Base-by-base conservation (phyloP, 2,888 invertebrate species). In the Cheiracanthium punctorium region DNA sequence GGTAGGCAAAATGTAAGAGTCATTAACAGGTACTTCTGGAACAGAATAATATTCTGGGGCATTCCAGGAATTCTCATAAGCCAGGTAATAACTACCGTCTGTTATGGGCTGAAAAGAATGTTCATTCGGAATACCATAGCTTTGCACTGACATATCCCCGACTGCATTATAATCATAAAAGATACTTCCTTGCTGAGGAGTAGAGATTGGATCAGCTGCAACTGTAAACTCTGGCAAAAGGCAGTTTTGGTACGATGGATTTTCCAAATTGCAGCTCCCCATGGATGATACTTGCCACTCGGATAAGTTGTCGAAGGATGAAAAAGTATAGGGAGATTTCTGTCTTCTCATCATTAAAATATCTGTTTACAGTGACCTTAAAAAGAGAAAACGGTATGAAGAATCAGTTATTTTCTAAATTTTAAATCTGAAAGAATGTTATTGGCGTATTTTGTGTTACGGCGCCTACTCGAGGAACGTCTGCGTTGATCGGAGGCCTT, bases 261-360 rank as follows among this genome's bases (percentile, higher is more conserved):
- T 10, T 0, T 41, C 43, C 12, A 4, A 17, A 14, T 29, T 76
- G 1, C 17, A 14, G 37, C 20, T 28, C 28, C 20, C 33, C 24
- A 43, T 30, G 24, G 14, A 43, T 7, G 24, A 30, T 65, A 58
- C 80, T 65, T 65, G 72, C 20, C 33, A 20, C 10, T 37, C 28
- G 7, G 65, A 32, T 10, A 73, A 67, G 8, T 28, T 67, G 24
- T 75, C 81, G 24, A 33, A 52, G 14, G 81, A 70, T 14, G 74
- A 52, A 0, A 81, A 33, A 5, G 74, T 81, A 20, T 33, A 75
- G 30, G 48, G 48, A 17, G 81, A 81, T 75, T 37, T 48, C 7
- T 74, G 37, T 52, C 52, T 48, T 41, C 70, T 67, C 81, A 81
- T 81, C 67, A 29, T 37, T 17, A 65, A 17, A 48, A n/a, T n/a